Conservation (phyloP, 23 tunicate species). For the Pegea sp. region DNA sequence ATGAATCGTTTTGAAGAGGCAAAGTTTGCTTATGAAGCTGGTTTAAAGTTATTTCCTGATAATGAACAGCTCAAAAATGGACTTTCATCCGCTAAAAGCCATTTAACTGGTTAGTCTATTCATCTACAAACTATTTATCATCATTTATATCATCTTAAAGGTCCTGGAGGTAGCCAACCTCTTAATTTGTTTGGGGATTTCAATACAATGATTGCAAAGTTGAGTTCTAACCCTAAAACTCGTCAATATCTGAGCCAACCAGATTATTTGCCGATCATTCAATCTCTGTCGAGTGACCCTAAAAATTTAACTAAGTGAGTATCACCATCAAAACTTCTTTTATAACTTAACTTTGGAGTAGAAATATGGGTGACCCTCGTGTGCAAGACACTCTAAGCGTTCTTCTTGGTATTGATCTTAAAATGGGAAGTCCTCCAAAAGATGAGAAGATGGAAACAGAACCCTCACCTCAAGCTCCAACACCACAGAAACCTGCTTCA, state of each 20-base stretch:
- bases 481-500: no score
- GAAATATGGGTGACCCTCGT: constrained; percentile 53
- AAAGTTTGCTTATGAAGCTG: constrained; percentile 48
- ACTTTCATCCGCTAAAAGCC: constrained; percentile 10
- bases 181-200: constrained; percentile 46
- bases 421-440: constrained; percentile 8
- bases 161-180: constrained; percentile 54
- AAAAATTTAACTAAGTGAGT: constrained; percentile 9
- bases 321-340: no score
- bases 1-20: constrained; percentile 73
- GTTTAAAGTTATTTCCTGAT: constrained; percentile 42
- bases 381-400: constrained; percentile 53
- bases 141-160: not conserved
- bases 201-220: constrained; percentile 19
- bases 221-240: constrained; percentile 37
- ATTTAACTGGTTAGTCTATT: constrained; percentile 18
- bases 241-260: constrained; percentile 42
- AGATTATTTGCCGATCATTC: constrained; percentile 30
- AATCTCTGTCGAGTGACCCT: constrained; percentile 26
- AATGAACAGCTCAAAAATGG: constrained; percentile 56
- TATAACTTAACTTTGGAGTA: constrained; percentile 2
- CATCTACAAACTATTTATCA: not conserved
- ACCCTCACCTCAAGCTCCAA: no score
- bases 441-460: constrained; percentile 32
- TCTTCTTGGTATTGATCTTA: constrained; percentile 41